Evolutionary conservation across 2,797 vertebrate genomes (phyloP), one percentile per base, ranked within the genome.

Genomic region (Myripristis murdjan): DNA sequence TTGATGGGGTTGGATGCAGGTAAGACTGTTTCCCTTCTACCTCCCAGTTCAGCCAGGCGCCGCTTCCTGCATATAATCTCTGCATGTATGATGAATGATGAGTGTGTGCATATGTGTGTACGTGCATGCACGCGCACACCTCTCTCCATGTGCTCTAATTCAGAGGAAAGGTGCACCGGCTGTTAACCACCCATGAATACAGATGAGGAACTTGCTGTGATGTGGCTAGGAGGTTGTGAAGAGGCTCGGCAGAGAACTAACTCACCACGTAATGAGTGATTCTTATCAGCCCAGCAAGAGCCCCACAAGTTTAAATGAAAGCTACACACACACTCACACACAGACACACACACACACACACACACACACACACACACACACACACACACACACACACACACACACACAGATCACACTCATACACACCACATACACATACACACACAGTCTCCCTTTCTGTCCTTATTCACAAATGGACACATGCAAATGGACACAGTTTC

Each of bases 221-320:
- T 84, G 81, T 71, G 76, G 79, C 70, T 60, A 7, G 70, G 72
- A 73, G 77, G 66, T 86, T 54, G 68, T 88, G 85, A 85, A 20
- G 62, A 69, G 59, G 61, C 60, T 82, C 61, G 28, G 64, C 52
- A 60, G 73, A 85, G 79, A 84, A 79, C 80, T 90, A 81, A 88
- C 83, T 79, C 73, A 55, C 78, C 81, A 81, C 85, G 75, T 90
- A 91, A 90, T 89, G 87, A 90, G 82, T 84, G 89, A 92, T 91
- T 73, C 81, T 89, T 89, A 91, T 91, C 90, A 18, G 64, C 67
- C 51, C 46, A 26, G 77, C 56, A 22, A 74, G 67, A 87, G 79
- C 54, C 75, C 63, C 67, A 72, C 67, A 48, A 5, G 55, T 79
- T 57, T 23, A 64, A 66, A 73, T 73, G 61, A 61, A 78, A 70